Conservation (phyloP, 2,797 vertebrate genomes). For the Diplodus puntazzo region DNA sequence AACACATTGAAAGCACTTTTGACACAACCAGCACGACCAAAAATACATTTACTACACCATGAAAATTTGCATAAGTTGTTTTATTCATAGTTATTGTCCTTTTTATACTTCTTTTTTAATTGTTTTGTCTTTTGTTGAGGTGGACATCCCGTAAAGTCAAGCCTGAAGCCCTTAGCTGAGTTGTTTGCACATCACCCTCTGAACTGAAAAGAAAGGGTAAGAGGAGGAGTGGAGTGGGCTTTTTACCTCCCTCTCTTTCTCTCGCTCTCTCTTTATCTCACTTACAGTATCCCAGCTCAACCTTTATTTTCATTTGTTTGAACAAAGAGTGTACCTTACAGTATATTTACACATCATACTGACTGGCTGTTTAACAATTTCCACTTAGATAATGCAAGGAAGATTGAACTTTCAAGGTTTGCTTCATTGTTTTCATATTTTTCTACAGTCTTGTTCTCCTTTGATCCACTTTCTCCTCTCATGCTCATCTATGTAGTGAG, state of each 20-base stretch:
- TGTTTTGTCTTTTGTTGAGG: conserved; percentile 83
- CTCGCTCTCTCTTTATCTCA: conserved; percentile 67
- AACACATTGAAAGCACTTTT: conserved; percentile 46
- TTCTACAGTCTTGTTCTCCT: conserved; percentile 72
- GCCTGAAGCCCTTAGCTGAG: conserved; percentile 91
- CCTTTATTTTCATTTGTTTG: conserved; percentile 78
- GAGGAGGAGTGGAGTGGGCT: conserved; percentile 68
- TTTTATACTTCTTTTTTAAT: conserved; percentile 80
- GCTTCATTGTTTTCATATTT: conserved; percentile 57
- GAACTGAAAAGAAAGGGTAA: conserved; percentile 77
- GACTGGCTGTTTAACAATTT: conserved; percentile 80
- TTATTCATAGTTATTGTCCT: conserved; percentile 89
- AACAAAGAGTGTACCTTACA: conserved; percentile 85
- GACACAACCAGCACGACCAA: conserved; percentile 67
- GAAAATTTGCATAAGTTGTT: conserved; percentile 89
- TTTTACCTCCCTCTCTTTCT: conserved; percentile 72
- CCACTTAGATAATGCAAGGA: conserved; percentile 82
- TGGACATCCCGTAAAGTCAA: conserved; percentile 89
- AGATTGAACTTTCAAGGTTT: conserved; percentile 76
- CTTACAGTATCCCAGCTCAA: conserved; percentile 70
- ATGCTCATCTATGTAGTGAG: conserved; percentile 63
- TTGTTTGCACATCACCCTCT: conserved; percentile 82
- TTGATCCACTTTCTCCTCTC: conserved; percentile 63
- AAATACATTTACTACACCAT: conserved; percentile 83
- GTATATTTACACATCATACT: conserved; percentile 87